A percentile compares a stretch with the other conserved stretches of the same genome.
phyloP scores from a whole-genome alignment of 2,113 vertebrate genomes.

The Sciurus niger region DNA sequence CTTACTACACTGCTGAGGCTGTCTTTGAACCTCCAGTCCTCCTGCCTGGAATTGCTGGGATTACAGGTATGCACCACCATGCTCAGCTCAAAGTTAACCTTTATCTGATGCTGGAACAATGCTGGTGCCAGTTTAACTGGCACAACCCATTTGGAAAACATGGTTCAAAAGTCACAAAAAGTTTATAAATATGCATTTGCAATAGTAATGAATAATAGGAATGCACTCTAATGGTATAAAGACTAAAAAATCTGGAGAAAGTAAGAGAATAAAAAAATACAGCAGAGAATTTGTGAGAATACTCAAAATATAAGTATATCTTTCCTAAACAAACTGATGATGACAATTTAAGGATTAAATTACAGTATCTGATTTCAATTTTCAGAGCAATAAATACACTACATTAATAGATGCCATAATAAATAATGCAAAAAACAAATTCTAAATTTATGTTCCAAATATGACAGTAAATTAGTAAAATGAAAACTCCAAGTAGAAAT shows the following conservation, averaged over 20 bases:
- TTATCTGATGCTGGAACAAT: neutral
- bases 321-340: neutral
- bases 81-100: neutral
- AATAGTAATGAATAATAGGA: neutral
- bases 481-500: constrained; percentile 13
- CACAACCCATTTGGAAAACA: neutral
- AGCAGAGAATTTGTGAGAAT: neutral
- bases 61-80: too few relatives aligned
- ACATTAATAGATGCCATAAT: constrained; percentile 3
- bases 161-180: neutral
- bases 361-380: neutral
- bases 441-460: constrained; percentile 2
- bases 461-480: neutral
- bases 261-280: neutral
- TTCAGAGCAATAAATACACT: neutral
- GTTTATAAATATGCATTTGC: neutral
- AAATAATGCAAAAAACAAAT: constrained; percentile 24
- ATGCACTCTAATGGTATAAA: neutral
- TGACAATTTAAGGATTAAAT: neutral
- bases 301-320: neutral
- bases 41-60: too few relatives aligned
- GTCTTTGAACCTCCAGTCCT: too few relatives aligned
- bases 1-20: too few relatives aligned
- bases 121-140: neutral
- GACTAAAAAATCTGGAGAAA: neutral